Conservation (phyloP, 1,140 invertebrate genomes). For the Magallana gigas region DNA sequence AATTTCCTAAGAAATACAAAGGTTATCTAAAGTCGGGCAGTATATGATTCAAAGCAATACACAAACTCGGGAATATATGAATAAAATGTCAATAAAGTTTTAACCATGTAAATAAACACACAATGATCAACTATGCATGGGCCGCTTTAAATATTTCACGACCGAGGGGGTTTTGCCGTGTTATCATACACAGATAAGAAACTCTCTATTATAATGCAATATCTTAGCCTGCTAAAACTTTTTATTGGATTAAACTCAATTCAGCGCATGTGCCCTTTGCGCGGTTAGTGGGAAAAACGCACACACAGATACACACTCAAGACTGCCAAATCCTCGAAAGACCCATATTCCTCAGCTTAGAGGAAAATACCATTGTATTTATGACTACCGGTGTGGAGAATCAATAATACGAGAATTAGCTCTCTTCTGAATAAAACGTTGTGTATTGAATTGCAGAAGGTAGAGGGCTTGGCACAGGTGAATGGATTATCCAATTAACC, state of each 20-base stretch:
- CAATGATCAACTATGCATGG: conserved; percentile 22
- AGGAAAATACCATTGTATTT: conserved; percentile 41
- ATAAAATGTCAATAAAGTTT: conserved; percentile 25
- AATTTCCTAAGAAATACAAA: not conserved
- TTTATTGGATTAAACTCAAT: conserved; percentile 37
- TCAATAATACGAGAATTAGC: conserved; percentile 38
- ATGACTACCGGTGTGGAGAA: conserved; percentile 30
- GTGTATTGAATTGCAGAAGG: conserved; percentile 42
- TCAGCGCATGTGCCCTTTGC: not conserved
- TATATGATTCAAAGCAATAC: conserved; percentile 17
- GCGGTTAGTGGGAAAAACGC: not conserved
- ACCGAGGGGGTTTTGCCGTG: not conserved
- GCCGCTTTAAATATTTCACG: conserved; percentile 20
- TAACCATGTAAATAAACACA: conserved; percentile 13
- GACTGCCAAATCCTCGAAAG: not conserved
- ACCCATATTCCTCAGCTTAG: conserved; percentile 18
- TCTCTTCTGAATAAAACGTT: conserved; percentile 35
- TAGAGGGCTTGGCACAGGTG: not conserved
- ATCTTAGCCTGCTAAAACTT: conserved; percentile 22
- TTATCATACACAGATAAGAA: conserved; percentile 28
- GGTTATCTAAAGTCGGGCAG: conserved; percentile 2
- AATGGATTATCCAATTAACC: conserved; percentile 36
- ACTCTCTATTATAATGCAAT: conserved; percentile 32
- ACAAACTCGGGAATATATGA: not conserved
- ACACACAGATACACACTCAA: no score